Evolutionary conservation across 2,888 invertebrate genomes (phyloP).

Genomic region (Lepidocyrtinus sp.): DNA sequence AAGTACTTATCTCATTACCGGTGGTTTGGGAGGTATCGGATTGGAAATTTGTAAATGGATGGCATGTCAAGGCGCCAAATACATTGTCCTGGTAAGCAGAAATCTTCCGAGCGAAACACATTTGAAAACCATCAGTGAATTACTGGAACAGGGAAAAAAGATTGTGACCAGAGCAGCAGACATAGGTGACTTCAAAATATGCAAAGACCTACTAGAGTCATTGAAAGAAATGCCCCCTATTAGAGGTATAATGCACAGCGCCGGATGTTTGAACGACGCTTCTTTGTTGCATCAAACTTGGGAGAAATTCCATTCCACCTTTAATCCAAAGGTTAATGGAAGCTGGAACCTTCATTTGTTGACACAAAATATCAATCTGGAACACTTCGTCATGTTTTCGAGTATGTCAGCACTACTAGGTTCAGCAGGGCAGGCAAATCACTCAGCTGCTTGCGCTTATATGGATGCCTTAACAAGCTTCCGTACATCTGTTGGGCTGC

Average conservation of each 20-base stretch:
- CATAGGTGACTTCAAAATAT: constrained; percentile 51
- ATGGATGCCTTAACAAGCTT: constrained; percentile 55
- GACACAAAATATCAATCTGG: constrained; percentile 37
- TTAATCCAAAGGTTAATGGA: constrained; percentile 56
- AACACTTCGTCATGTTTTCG: constrained; percentile 58
- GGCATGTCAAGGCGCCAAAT: constrained; percentile 46
- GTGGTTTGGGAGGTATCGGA: constrained; percentile 52
- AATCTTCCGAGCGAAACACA: constrained; percentile 45
- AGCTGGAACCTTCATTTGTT: constrained; percentile 57
- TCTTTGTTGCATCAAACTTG: no score
- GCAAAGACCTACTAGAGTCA: constrained; percentile 46
- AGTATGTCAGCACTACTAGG: constrained; percentile 53
- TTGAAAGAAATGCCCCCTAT: constrained; percentile 30
- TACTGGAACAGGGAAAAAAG: constrained; percentile 45
- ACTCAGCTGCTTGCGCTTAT: constrained; percentile 54
- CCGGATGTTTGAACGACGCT: no score
- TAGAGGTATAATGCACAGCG: no score
- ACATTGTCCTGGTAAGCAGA: constrained; percentile 60
- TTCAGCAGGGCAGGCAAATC: constrained; percentile 49
- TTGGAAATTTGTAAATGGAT: constrained; percentile 57
- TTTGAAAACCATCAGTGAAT: constrained; percentile 44
- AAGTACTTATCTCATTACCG: constrained; percentile 49
- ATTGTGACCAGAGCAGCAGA: constrained; percentile 42
- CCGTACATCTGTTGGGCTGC: constrained; percentile 45
- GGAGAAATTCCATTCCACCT: no score